These are phyloP conservation scores for Acanthopleura granulata DNA, from an alignment of 2,888 invertebrate species.

Conservation along the genomic window DNA sequence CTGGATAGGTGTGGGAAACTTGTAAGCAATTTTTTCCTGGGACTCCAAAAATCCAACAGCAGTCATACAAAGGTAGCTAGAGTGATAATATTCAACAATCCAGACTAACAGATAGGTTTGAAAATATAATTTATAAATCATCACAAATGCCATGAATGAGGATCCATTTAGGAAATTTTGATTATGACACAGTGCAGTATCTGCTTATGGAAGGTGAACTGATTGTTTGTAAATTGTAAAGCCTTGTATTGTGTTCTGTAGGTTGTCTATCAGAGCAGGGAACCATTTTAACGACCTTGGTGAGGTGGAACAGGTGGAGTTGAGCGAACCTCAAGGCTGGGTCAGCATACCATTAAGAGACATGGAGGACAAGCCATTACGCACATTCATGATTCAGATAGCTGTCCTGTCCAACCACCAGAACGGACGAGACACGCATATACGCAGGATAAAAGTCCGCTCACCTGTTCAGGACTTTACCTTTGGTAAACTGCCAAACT, in stretches of 20 bases:
- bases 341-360: conserved; percentile 93
- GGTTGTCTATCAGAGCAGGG: conserved; percentile 79
- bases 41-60: no score
- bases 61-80: no score
- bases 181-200: no score
- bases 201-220: not conserved
- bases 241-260: conserved; percentile 33
- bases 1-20: no score
- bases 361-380: conserved; percentile 82
- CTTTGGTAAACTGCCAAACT: conserved; percentile 75
- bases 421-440: conserved; percentile 98
- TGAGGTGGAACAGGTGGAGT: conserved; percentile 93
- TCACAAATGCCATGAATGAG: no score
- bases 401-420: conserved; percentile 92
- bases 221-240: not conserved
- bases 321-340: conserved; percentile 97
- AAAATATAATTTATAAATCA: no score
- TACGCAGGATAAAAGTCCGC: conserved; percentile 96
- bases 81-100: no score
- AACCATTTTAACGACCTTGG: conserved; percentile 97
- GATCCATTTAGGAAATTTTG: no score
- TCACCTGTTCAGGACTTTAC: conserved; percentile 77
- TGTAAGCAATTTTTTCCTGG: no score
- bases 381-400: conserved; percentile 82
- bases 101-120: no score